Conservation (phyloP, 2,113 vertebrate species). For the Prionailurus bengalensis region DNA sequence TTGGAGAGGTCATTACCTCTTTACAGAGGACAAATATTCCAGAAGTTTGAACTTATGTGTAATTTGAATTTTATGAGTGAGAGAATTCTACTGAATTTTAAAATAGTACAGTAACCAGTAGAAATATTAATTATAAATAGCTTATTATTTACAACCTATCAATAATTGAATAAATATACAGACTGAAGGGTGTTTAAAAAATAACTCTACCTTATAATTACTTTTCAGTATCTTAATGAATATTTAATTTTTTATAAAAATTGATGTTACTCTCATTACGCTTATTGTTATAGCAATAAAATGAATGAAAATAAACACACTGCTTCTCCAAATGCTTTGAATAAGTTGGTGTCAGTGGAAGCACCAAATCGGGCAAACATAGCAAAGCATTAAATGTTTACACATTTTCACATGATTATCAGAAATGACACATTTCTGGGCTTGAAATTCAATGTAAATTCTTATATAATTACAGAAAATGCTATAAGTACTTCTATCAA, state of each 20-base stretch:
- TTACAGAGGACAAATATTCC: not conserved
- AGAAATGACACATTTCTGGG: not conserved
- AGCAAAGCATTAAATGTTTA: slow-evolving; percentile 8
- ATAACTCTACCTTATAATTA: not conserved
- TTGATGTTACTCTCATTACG: slow-evolving; percentile 16
- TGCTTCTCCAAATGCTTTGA: not conserved
- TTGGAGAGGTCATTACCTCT: not conserved
- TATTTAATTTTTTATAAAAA: slow-evolving; percentile 37
- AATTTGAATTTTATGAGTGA: not conserved
- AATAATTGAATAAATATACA: slow-evolving; percentile 37
- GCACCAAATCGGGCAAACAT: not conserved
- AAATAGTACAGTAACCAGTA: not conserved
- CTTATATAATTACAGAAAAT: not conserved
- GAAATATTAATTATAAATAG: not conserved
- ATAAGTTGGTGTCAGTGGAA: not conserved
- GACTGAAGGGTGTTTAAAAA: not conserved
- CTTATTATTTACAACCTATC: not conserved
- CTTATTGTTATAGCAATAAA: not conserved
- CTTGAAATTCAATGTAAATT: not conserved
- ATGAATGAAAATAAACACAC: slow-evolving; percentile 26
- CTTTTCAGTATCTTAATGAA: not conserved
- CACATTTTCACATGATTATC: not conserved
- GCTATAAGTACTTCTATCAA: not conserved
- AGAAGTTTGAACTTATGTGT: not conserved
- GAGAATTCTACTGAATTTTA: not conserved